phyloP scores from a whole-genome alignment of 2,797 vertebrate genomes.

The Cetoscarus ocellatus region DNA sequence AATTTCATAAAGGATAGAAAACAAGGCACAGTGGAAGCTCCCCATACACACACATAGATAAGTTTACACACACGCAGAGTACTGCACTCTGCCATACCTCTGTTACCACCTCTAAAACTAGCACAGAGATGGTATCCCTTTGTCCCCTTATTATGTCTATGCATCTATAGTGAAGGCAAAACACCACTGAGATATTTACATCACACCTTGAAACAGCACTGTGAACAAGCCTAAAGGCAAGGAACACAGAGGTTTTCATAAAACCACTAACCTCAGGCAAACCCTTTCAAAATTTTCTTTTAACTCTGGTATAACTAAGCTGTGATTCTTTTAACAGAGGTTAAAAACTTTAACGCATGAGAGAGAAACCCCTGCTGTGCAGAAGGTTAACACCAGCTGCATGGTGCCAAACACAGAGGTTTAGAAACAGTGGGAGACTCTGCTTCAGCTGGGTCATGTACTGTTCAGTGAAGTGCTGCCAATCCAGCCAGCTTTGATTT shows the following conservation, averaged over 20 bases:
- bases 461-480: neutral
- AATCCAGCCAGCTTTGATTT: neutral
- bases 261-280: slow-evolving; percentile 19
- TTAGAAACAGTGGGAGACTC: neutral
- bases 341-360: neutral
- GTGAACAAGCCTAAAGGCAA: neutral
- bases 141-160: no score
- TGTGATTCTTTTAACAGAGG: slow-evolving; percentile 5
- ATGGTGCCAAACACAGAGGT: slow-evolving; percentile 1
- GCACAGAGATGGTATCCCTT: no score
- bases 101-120: no score
- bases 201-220: no score
- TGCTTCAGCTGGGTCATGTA: neutral
- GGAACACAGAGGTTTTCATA: neutral
- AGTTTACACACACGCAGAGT: no score
- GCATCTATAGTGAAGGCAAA: no score
- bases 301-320: slow-evolving; percentile 16
- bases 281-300: slow-evolving; percentile 27
- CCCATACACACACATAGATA: no score
- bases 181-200: no score
- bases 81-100: no score
- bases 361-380: slow-evolving; percentile 11
- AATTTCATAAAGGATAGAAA: no score
- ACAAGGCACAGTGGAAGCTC: no score
- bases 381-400: slow-evolving; percentile 13